Percentiles rank a stretch among this genome's conserved stretches.
Evolutionary conservation across 2,888 invertebrate species (phyloP).

Genomic region (Panopea generosa): DNA sequence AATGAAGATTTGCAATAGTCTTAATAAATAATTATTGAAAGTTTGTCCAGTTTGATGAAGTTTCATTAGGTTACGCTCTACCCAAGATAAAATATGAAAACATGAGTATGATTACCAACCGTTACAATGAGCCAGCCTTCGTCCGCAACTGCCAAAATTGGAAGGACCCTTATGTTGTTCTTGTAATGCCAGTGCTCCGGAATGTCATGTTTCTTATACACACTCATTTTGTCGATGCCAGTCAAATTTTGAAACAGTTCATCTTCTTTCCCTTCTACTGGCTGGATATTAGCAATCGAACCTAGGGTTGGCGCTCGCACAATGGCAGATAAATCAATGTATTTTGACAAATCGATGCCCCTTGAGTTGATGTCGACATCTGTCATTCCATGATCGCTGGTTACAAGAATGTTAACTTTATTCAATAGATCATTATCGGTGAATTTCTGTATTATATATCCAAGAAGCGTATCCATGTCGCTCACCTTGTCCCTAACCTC

Average conservation of each 20-base stretch:
- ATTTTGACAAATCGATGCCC: constrained; percentile 57
- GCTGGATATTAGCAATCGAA: constrained; percentile 62
- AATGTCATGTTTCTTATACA: constrained; percentile 88
- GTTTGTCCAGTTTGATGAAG: too few species aligned
- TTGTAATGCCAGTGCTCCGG: constrained; percentile 88
- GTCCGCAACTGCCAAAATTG: constrained; percentile 89
- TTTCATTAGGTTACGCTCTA: too few species aligned
- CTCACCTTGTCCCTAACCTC: constrained; percentile 63
- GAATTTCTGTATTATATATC: constrained; percentile 63
- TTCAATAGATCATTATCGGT: constrained; percentile 48
- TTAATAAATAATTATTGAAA: too few species aligned
- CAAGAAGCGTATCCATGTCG: constrained; percentile 71
- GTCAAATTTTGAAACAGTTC: constrained; percentile 66
- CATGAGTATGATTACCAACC: constrained; percentile 63
- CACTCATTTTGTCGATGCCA: constrained; percentile 76
- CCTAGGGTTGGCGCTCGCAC: constrained; percentile 50
- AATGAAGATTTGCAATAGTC: too few species aligned
- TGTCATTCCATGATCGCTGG: constrained; percentile 82
- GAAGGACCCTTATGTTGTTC: constrained; percentile 88
- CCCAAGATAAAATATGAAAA: too few species aligned
- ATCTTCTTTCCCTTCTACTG: constrained; percentile 48
- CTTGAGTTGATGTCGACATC: constrained; percentile 60
- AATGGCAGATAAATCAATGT: constrained; percentile 58
- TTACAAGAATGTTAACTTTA: constrained; percentile 75
- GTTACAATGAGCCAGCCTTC: constrained; percentile 86